These are phyloP conservation scores for Synaphobranchus kaupii DNA, from an alignment of 2,797 vertebrate species.

Conservation along the genomic window DNA sequence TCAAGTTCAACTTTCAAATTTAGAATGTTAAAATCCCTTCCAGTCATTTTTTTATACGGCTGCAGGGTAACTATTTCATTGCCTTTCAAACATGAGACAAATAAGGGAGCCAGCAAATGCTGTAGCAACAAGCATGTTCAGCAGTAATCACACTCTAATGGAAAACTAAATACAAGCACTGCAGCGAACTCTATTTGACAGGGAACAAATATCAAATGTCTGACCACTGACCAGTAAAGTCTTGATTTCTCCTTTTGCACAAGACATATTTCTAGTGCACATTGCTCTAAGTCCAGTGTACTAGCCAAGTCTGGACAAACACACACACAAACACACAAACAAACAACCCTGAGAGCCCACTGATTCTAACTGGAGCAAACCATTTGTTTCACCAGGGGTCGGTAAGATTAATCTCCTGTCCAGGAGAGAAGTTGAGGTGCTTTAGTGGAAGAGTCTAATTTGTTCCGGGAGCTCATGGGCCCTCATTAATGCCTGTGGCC, in stretches of 20 bases:
- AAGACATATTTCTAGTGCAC: neutral
- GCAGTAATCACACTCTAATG: neutral
- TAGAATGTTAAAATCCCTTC: constrained; percentile 68
- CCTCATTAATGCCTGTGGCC: constrained; percentile 24
- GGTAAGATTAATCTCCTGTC: constrained; percentile 27
- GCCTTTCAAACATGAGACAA: neutral
- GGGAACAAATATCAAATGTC: neutral
- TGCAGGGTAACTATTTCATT: constrained; percentile 18
- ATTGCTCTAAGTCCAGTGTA: neutral
- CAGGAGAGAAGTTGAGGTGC: constrained; percentile 25
- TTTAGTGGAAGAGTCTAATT: constrained; percentile 22
- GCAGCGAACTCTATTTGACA: neutral
- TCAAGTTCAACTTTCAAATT: neutral
- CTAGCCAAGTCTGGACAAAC: neutral
- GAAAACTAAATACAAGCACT: neutral
- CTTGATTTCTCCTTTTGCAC: neutral
- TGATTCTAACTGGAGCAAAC: constrained; percentile 22
- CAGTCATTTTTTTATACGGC: constrained; percentile 41
- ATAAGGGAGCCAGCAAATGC: neutral
- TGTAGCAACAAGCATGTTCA: neutral
- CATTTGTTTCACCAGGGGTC: constrained; percentile 18
- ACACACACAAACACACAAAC: constrained; percentile 37
- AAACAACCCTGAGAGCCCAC: neutral
- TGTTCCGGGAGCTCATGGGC: constrained; percentile 29
- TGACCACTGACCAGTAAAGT: neutral